phyloP scores from a whole-genome alignment of 2,113 vertebrate genomes.

The Dicentrarchus labrax region DNA sequence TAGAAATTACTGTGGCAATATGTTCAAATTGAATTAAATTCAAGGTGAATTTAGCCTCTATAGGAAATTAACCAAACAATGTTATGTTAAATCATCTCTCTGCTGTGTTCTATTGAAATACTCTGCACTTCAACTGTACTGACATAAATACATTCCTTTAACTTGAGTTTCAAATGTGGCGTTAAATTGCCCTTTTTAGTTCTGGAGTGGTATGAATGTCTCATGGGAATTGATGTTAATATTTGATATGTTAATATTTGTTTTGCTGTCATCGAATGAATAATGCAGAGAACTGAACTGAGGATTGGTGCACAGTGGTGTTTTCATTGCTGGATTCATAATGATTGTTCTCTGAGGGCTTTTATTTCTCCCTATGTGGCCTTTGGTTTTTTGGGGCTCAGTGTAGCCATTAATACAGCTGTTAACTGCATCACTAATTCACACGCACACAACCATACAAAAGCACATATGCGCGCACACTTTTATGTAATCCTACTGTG shows the following conservation, averaged over 20 bases:
- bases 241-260: slow-evolving; percentile 80
- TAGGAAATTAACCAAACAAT: not conserved
- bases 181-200: slow-evolving; percentile 69
- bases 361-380: slow-evolving; percentile 55
- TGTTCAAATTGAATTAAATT: not conserved
- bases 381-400: slow-evolving; percentile 36
- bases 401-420: slow-evolving; percentile 25
- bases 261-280: slow-evolving; percentile 77
- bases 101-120: slow-evolving; percentile 3
- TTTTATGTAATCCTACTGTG: not conserved
- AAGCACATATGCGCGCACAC: not conserved
- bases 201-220: slow-evolving; percentile 59
- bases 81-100: not conserved
- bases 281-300: slow-evolving; percentile 72
- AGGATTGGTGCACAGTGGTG: slow-evolving; percentile 53
- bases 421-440: slow-evolving; percentile 33
- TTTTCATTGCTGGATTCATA: slow-evolving; percentile 54
- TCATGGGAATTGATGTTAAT: slow-evolving; percentile 71
- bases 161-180: slow-evolving; percentile 60
- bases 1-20: not conserved
- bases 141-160: slow-evolving; percentile 37
- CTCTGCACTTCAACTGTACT: not conserved
- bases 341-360: slow-evolving; percentile 65
- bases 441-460: not conserved
- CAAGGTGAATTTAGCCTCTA: slow-evolving; percentile 10